These are phyloP conservation scores for Motacilla alba DNA, from an alignment of 2,113 vertebrate species.

Conservation along the genomic window DNA sequence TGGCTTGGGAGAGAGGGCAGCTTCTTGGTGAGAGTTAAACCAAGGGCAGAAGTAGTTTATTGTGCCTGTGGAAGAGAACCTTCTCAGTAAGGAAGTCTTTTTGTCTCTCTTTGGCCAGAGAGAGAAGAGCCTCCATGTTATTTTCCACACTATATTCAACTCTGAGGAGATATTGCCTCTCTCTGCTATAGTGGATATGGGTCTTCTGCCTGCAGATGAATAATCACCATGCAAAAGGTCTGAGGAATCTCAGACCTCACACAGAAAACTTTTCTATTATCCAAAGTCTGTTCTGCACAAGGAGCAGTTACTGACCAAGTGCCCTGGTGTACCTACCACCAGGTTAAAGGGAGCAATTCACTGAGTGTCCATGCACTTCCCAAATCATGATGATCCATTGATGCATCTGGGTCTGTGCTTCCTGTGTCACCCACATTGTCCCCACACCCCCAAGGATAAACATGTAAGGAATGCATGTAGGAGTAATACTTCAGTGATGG, in stretches of 20 bases:
- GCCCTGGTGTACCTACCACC: too few species aligned
- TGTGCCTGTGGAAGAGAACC: not conserved
- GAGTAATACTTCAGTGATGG: not conserved
- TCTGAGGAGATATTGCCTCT: not conserved
- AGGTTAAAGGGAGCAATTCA: not conserved
- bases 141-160: not conserved
- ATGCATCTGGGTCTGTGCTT: not conserved
- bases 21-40: not conserved
- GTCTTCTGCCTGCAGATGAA: not conserved
- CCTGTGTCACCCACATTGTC: not conserved
- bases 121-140: not conserved
- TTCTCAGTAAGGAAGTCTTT: not conserved
- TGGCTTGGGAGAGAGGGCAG: not conserved
- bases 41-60: not conserved
- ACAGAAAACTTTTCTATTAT: not conserved
- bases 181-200: not conserved
- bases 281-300: not conserved
- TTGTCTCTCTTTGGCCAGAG: not conserved
- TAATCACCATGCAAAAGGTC: not conserved
- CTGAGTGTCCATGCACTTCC: not conserved
- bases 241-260: not conserved
- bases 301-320: not conserved
- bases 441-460: not conserved
- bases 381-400: not conserved
- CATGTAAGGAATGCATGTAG: not conserved